Base-by-base conservation (phyloP, 2,797 vertebrate genomes). In the Lacerta agilis region DNA sequence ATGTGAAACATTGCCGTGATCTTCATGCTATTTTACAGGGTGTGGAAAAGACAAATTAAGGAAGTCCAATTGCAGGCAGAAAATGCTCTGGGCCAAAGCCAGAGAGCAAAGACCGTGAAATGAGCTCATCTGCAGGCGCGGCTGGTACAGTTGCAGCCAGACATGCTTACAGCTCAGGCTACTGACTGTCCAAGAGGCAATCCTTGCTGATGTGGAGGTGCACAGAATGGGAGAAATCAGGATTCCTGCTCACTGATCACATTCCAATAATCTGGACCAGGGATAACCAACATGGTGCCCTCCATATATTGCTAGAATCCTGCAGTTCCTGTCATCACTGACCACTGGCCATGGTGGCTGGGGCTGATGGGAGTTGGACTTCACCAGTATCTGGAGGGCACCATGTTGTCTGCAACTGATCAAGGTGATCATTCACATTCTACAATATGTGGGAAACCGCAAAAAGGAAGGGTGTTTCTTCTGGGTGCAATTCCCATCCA, bases 1-100 rank as follows among this genome's bases (percentile, higher is more conserved):
- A 90, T 58, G 92, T 92, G 38, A 92, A 86, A 20, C 17, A 0
- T 87, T 89, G 93, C 90, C 88, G 90, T 90, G 92, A 18, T 38
- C 79, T 25, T 86, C 85, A 20, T 73, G 79, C 71, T 92, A 66
- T 86, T 87, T 87, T 87, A 11, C 43, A 87, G 85, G 3, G 69
- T 1, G 75, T 89, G 91, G 88, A 73, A 79, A 94, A 91, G 92
- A 87, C 29, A 79, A 87, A 17, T 61, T 8, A 41, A 67, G 8
- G 72, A 83, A 71, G 92, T 58, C 86, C 33, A 36, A 92, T 72
- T 79, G 86, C 55, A 79, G 79, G 87, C 78, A 43, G n/a, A 78
- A 83, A 55, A 27, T 18, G 17, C 38, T 61, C 82, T 49, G 27
- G 15, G 15, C 1, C 73, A 27, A 87, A 88, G 23, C 0, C 8